Conservation (phyloP, 2,113 vertebrate species). For the Pachyramphus minor region DNA sequence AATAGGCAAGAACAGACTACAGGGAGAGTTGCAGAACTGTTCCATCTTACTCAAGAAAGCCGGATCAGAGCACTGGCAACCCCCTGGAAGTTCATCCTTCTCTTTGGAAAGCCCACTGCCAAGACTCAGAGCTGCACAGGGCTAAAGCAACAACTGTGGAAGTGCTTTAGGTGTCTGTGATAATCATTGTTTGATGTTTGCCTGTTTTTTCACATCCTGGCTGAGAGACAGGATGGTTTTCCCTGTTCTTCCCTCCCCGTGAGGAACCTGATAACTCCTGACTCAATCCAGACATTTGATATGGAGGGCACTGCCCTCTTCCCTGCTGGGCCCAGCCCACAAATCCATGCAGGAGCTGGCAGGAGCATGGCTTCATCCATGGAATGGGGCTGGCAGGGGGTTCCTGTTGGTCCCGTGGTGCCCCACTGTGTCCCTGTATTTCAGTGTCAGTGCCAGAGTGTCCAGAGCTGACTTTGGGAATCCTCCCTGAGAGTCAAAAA, state of each 20-base stretch:
- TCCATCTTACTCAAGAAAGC: neutral
- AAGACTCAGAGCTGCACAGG: neutral
- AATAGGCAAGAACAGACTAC: rapidly evolving
- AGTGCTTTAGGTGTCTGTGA: neutral
- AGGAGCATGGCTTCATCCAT: neutral
- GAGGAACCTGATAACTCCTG: neutral
- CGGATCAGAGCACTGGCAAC: rapidly evolving
- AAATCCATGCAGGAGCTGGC: neutral
- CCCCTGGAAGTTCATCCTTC: rapidly evolving
- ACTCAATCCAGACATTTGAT: neutral
- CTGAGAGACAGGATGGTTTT: neutral
- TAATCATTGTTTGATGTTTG: neutral
- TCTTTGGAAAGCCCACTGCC: neutral
- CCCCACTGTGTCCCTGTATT: neutral
- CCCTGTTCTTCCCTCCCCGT: neutral
- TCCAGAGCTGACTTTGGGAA: rapidly evolving
- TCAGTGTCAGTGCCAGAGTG: rapidly evolving
- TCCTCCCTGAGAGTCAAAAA: neutral
- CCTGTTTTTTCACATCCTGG: neutral
- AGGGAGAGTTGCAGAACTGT: neutral
- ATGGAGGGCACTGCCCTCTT: neutral
- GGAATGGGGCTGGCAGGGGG: neutral
- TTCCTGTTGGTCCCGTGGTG: too few relatives aligned
- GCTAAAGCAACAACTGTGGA: neutral
- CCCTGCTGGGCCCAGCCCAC: neutral